phyloP scores from a whole-genome alignment of 2,888 invertebrate genomes.

The Tenthredo mesomela region DNA sequence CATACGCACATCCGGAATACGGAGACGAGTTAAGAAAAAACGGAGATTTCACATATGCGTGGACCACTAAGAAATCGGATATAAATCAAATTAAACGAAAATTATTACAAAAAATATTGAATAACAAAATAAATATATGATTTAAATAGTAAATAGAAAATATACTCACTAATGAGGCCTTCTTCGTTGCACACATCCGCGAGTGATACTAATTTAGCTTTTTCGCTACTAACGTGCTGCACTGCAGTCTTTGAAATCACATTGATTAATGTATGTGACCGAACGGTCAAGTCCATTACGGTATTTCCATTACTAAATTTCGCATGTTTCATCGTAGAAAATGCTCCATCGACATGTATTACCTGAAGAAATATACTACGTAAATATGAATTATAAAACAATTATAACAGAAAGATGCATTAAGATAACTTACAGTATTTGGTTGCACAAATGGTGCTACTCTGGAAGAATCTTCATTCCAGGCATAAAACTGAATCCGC shows the following conservation, averaged over 20 bases:
- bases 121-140: background rate
- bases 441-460: background rate
- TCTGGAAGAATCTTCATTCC: background rate
- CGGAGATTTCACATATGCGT: background rate
- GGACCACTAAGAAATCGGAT: background rate
- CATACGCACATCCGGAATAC: background rate
- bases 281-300: background rate
- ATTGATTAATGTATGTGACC: background rate
- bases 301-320: constrained; percentile 12
- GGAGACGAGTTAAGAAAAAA: background rate
- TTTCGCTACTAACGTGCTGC: background rate
- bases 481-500: background rate
- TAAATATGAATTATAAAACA: background rate
- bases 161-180: background rate
- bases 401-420: no score
- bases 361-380: background rate
- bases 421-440: background rate
- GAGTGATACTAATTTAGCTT: background rate
- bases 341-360: background rate
- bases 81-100: background rate
- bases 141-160: no score
- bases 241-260: background rate
- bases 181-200: background rate
- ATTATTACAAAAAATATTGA: background rate
- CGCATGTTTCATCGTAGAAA: background rate